Conservation (phyloP, 2,113 vertebrate genomes). For the Ptilorrhoa leucosticta region DNA sequence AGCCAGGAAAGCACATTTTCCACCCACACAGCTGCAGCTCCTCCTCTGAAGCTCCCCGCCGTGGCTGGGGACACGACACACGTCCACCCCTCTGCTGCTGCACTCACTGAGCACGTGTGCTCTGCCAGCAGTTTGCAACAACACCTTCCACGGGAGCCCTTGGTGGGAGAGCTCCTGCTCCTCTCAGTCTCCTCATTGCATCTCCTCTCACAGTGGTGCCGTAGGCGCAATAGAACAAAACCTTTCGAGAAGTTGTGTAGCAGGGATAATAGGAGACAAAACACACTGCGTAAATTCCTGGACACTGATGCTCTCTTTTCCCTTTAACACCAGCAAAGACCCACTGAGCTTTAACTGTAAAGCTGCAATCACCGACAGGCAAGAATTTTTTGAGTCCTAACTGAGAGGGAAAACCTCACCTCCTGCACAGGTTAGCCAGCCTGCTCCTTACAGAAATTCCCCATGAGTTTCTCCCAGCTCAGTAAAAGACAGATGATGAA, state of each 20-base stretch:
- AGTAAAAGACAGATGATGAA: background rate
- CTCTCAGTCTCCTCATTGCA: background rate
- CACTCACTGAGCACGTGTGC: background rate
- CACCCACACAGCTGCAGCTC: background rate
- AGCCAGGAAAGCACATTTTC: background rate
- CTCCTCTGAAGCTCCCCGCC: background rate
- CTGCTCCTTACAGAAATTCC: background rate
- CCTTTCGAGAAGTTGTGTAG: background rate
- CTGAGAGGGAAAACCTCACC: background rate
- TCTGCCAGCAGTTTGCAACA: background rate
- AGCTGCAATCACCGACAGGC: fast-evolving
- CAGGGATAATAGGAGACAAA: background rate
- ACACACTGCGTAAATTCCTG: background rate
- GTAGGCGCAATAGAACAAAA: background rate
- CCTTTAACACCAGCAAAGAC: background rate
- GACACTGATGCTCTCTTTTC: background rate
- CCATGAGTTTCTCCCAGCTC: background rate
- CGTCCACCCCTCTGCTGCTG: background rate
- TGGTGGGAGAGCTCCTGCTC: background rate
- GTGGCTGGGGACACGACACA: fast-evolving
- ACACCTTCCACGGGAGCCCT: background rate
- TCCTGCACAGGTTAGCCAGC: background rate
- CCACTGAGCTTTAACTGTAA: background rate
- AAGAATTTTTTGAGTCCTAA: background rate
- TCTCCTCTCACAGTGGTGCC: background rate